These are phyloP conservation scores for Notodromas monacha DNA, from an alignment of 2,888 invertebrate genomes.

Conservation along the genomic window DNA sequence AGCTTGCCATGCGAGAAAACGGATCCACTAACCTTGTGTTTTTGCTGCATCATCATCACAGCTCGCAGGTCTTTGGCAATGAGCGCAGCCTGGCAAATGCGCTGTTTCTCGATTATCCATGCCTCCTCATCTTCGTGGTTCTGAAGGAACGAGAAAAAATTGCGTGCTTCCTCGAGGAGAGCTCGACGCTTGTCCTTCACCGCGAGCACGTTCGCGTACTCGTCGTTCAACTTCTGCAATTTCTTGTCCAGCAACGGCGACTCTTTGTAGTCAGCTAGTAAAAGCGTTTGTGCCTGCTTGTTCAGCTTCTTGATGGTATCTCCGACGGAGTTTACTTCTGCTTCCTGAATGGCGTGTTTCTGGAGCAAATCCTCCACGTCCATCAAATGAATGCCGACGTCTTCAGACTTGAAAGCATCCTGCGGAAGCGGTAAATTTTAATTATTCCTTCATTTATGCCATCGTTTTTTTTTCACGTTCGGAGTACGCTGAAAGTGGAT, in stretches of 20 bases:
- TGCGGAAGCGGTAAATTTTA: too few relatives aligned
- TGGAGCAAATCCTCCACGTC: constrained; percentile 81
- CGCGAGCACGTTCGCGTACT: constrained; percentile 34
- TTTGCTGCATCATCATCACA: constrained; percentile 56
- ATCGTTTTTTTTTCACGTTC: too few relatives aligned
- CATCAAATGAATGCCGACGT: constrained; percentile 66
- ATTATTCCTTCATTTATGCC: too few relatives aligned
- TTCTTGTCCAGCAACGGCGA: constrained; percentile 30
- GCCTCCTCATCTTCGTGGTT: constrained; percentile 92
- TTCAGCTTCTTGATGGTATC: constrained; percentile 47
- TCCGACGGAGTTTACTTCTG: constrained; percentile 58
- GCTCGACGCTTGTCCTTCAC: constrained; percentile 41
- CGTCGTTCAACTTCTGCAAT: constrained; percentile 36
- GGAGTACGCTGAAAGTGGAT: neutral
- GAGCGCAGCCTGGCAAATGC: constrained; percentile 67
- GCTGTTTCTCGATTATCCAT: constrained; percentile 78
- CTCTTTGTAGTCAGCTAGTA: constrained; percentile 24
- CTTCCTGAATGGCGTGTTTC: constrained; percentile 64
- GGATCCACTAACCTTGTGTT: constrained; percentile 83
- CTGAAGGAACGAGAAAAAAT: constrained; percentile 76
- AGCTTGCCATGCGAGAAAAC: too few relatives aligned
- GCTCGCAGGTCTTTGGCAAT: constrained; percentile 71
- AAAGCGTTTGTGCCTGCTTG: constrained; percentile 23
- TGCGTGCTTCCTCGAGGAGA: constrained; percentile 59
- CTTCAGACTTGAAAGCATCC: constrained; percentile 39